These are phyloP conservation scores for Dascyllus trimaculatus DNA, from an alignment of 2,113 vertebrate species.

Conservation along the genomic window DNA sequence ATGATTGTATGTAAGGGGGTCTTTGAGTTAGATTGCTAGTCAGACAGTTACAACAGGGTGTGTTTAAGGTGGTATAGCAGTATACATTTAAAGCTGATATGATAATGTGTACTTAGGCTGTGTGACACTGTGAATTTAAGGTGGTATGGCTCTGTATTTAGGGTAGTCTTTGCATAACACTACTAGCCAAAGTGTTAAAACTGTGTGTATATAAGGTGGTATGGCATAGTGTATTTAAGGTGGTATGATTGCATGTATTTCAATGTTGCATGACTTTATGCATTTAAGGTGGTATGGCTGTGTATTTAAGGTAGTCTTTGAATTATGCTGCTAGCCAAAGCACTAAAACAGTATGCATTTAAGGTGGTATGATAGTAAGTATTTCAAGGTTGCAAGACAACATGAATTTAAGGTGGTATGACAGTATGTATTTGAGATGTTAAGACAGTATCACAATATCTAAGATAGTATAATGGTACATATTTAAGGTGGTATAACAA, in stretches of 20 bases:
- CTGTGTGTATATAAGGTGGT: no score
- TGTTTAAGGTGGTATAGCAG: not conserved
- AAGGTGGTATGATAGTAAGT: no score
- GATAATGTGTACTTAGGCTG: not conserved
- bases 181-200: no score
- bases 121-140: not conserved
- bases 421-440: not conserved
- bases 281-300: not conserved
- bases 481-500: conserved; percentile 1
- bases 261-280: not conserved
- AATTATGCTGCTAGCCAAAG: no score
- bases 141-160: not conserved
- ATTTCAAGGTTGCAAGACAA: not conserved
- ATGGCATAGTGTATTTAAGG: not conserved
- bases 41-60: not conserved
- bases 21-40: no score
- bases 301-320: not conserved
- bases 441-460: not conserved
- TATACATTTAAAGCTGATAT: not conserved
- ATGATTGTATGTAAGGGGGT: not conserved
- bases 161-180: not conserved
- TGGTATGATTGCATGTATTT: not conserved
- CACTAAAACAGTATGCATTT: no score
- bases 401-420: not conserved
- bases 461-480: not conserved